Evolutionary conservation across 1,140 invertebrate genomes (phyloP), one percentile per base, ranked within the genome.

Genomic region (Pseudomyrmex gracilis): DNA sequence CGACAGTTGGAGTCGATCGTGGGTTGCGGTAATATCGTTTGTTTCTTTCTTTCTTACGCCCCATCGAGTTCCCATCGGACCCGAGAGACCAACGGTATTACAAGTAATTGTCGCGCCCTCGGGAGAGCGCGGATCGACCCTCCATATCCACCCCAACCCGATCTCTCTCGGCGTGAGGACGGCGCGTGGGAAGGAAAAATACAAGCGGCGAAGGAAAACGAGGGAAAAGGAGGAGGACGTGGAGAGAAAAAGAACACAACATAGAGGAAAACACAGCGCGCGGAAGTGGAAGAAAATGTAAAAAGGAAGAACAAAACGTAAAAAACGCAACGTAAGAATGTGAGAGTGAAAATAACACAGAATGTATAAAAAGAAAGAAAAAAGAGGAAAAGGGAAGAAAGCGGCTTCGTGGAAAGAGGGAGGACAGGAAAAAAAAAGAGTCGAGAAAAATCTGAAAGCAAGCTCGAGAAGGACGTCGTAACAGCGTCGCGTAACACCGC

Each of bases 81-180:
- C 84, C 87, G 74, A 66, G 86, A 87, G 90, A 78, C 87, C 87
- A 85, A 90, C 90, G 88, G 90, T 89, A 91, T 92, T 92, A 92
- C 91, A 91, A 91, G 91, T 92, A 92, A 92, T 92, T 92, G 91
- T 92, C 87, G 89, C 87, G 89, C 91, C 84, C 80, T 83, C 80
- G 88, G 89, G 84, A 88, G 87, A 66, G 20, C 74, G 63, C 63
- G 43, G 17, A 71, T 55, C 68, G 71, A 63, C 82, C 85, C 87
- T 61, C 34, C 13, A 43, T 64, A 77, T 73, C 82, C 86, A 49
- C 12, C n/a, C 55, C 60, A 5, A 51, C 51, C 22, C 71, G 76
- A 73, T 82, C 68, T 58, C 34, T 63, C 34, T 70, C 45, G 73
- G 51, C 13, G 61, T 57, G 58, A 55, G 47, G 45, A 55, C 45